These are phyloP conservation scores for Mesoclemmys tuberculata DNA, from an alignment of 2,113 vertebrate species.

Conservation along the genomic window DNA sequence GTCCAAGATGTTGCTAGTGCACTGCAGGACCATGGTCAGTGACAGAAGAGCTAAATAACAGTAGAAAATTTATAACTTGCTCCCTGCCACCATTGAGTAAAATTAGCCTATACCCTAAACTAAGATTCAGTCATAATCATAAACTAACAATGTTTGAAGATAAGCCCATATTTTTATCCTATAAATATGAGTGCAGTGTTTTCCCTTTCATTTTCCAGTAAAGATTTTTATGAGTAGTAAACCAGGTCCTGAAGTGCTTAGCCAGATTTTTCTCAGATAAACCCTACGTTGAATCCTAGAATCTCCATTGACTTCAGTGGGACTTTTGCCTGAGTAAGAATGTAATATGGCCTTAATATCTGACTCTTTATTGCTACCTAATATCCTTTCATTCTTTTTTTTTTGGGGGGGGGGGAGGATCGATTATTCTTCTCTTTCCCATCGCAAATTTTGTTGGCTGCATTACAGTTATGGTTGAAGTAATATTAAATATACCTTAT, in stretches of 20 bases:
- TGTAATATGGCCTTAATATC: rapidly evolving
- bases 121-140: rapidly evolving
- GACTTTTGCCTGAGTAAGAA: background rate
- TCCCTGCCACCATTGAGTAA: rapidly evolving
- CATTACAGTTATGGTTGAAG: background rate
- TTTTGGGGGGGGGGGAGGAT: too few relatives aligned
- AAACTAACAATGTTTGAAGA: background rate
- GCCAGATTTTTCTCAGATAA: background rate
- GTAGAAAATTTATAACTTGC: rapidly evolving
- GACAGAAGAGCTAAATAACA: background rate
- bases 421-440: background rate
- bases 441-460: background rate
- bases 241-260: background rate
- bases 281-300: background rate
- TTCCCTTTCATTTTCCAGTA: background rate
- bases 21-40: background rate
- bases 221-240: background rate
- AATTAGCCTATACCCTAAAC: background rate
- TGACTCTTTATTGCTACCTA: background rate
- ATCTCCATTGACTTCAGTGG: rapidly evolving
- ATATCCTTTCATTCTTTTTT: background rate
- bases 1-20: background rate
- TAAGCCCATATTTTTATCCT: background rate
- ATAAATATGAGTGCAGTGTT: background rate
- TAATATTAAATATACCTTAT: background rate